Evolutionary conservation across 2,113 vertebrate genomes (phyloP).

Genomic region (Coregonus clupeaformis): DNA sequence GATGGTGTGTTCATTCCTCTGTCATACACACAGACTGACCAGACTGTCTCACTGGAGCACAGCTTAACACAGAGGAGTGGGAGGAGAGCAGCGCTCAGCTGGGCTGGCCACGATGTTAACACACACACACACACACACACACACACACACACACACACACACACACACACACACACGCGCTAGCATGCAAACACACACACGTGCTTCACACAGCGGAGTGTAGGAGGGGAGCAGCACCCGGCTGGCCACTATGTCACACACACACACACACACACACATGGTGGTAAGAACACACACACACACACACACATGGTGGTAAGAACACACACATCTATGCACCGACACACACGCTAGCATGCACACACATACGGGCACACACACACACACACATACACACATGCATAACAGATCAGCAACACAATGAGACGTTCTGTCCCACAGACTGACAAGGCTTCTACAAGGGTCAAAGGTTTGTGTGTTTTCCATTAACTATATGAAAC

Average conservation of each 20-base stretch:
- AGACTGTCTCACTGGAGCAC: constrained; percentile 44
- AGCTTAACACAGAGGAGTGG: constrained; percentile 48
- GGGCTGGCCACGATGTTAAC: constrained; percentile 2
- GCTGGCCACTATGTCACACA: constrained; percentile 11
- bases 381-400: too few species aligned
- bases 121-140: too few species aligned
- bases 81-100: constrained; percentile 50
- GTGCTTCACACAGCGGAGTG: constrained; percentile 46
- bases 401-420: constrained; percentile 16
- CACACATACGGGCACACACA: constrained; percentile 31
- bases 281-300: too few species aligned
- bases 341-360: constrained; percentile 18
- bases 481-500: neutral
- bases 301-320: too few species aligned
- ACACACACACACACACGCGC: constrained; percentile 29
- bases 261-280: neutral
- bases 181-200: too few species aligned
- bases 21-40: too few species aligned
- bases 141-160: neutral
- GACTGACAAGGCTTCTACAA: too few species aligned
- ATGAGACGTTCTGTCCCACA: neutral
- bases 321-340: constrained; percentile 13
- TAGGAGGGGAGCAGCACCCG: constrained; percentile 51
- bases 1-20: too few species aligned
- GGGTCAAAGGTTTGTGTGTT: too few species aligned